Percentiles rank a stretch among this genome's conserved stretches.
These are phyloP conservation scores for Xylophagus ater DNA, from an alignment of 2,888 invertebrate genomes.

Conservation along the genomic window DNA sequence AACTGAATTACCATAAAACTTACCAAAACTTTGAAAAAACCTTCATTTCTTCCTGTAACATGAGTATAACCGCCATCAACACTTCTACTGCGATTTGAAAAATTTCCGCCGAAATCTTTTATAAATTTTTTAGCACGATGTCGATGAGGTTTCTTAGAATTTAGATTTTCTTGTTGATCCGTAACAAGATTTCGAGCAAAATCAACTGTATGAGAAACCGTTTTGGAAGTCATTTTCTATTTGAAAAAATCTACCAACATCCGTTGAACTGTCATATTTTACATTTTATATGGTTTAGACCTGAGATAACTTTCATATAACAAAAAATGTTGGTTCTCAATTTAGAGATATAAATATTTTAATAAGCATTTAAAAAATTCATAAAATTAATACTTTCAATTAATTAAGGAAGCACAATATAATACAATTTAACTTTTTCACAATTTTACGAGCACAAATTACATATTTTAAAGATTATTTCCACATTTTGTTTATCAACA, in stretches of 20 bases:
- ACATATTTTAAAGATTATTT: no score
- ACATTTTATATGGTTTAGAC: no score
- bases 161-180: constrained; percentile 19
- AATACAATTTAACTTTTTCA: not conserved
- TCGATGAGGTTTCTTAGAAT: constrained; percentile 13
- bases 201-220: constrained; percentile 12
- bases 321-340: not conserved
- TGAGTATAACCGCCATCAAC: constrained; percentile 22
- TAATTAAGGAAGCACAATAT: not conserved
- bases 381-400: not conserved
- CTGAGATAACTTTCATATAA: not conserved
- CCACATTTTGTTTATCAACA: constrained; percentile 14
- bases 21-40: constrained; percentile 29
- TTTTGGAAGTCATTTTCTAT: constrained; percentile 14
- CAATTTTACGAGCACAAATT: no score
- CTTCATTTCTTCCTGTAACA: constrained; percentile 14
- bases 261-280: not conserved
- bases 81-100: constrained; percentile 30
- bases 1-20: constrained; percentile 7
- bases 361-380: not conserved
- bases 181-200: constrained; percentile 24
- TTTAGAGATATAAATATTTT: not conserved
- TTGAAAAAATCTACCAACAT: not conserved
- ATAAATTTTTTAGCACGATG: constrained; percentile 20
- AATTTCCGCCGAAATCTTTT: constrained; percentile 30